Base-by-base conservation (phyloP, 1,140 invertebrate species). In the Pseudomyrmex sp. region DNA sequence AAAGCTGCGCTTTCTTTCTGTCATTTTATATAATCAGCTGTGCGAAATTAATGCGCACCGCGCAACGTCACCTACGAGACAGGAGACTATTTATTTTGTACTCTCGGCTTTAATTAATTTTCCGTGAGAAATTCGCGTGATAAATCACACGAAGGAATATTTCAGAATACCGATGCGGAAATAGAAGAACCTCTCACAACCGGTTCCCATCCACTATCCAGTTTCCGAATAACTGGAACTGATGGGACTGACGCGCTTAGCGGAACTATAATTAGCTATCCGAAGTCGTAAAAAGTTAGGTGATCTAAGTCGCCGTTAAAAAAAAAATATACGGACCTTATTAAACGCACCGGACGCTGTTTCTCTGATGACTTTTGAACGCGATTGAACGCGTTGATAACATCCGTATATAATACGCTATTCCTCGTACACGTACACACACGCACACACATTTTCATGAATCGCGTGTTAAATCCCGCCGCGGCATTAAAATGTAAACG, bases 351-450 rank as follows among this genome's bases (percentile, higher is more conserved):
- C 18, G 70, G 48, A n/a, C 35, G 48, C 35, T 26, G 18, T 82
- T 73, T 35, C 56, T 52, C 54, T 18, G 62, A 54, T 56, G 58
- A 18, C 79, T 54, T 4, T 15, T 0, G 70, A 18, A 35, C 20
- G 26, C 62, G 70, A 75, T 82, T 74, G 59, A 26, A 15, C 26
- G 13, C 59, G 20, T 63, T 75, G 79, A 82, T 82, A 82, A 82
- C 12, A 15, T 2, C 44, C 26, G 9, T 54, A 54, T 35, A 35
- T 35, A 35, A 35, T 35, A 35, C 5, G 35, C 7, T 35, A 35
- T 7, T 35, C 0, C 35, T 35, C 35, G 5, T 7, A 35, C 5
- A 35, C 35, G 4, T 1, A 35, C 12, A n/a, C 48, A 35, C 9
- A 13, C 48, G 0, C 70, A 15, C 52, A 44, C 23, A 75, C 13